Evolutionary conservation across 2,113 vertebrate species (phyloP).

Genomic region (Indri indri): DNA sequence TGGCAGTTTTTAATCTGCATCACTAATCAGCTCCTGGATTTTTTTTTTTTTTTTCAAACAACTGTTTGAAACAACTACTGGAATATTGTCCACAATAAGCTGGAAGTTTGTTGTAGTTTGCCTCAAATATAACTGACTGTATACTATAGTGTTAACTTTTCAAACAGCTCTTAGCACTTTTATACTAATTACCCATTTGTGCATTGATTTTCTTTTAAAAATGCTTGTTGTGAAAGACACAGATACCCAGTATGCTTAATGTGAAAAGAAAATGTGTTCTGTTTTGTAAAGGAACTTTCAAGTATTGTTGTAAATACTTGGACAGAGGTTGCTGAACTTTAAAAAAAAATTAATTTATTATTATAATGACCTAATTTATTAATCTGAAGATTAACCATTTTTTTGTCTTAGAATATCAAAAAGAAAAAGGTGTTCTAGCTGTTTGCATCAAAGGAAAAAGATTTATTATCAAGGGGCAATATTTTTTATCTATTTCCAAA

Average conservation of each 20-base stretch:
- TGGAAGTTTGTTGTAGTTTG: constrained; percentile 90
- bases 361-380: constrained; percentile 96
- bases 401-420: constrained; percentile 89
- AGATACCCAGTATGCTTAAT: constrained; percentile 90
- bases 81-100: constrained; percentile 90
- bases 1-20: constrained; percentile 82
- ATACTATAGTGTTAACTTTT: constrained; percentile 88
- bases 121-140: constrained; percentile 89
- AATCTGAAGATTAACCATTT: constrained; percentile 91
- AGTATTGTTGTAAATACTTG: constrained; percentile 99
- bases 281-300: constrained; percentile 91
- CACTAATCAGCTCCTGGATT: constrained; percentile 86
- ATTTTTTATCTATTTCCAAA: constrained; percentile 89
- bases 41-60: constrained; percentile 80
- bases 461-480: constrained; percentile 88
- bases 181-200: constrained; percentile 90
- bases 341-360: constrained; percentile 95
- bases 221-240: constrained; percentile 89
- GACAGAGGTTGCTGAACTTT: constrained; percentile 92
- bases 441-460: constrained; percentile 87
- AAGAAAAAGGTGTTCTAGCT: constrained; percentile 89
- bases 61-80: constrained; percentile 91
- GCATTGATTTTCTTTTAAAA: constrained; percentile 89
- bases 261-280: constrained; percentile 90
- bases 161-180: constrained; percentile 93